Evolutionary conservation across 2,888 invertebrate species (phyloP).

Genomic region (Drosophila austrosaltans): DNA sequence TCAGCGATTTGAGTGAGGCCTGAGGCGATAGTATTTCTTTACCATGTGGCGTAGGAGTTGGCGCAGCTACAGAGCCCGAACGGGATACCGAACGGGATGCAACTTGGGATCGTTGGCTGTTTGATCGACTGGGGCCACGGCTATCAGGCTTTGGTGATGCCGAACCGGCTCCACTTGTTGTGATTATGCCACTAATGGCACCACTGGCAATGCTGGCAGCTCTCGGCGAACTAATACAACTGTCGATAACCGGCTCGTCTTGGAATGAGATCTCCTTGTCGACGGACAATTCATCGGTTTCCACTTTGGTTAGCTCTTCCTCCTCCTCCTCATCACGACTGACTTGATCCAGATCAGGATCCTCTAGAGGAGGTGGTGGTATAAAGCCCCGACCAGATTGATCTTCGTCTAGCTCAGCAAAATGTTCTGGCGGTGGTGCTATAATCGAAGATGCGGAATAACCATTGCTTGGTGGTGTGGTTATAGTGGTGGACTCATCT

Average conservation of each 20-base stretch:
- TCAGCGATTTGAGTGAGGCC: constrained; percentile 67
- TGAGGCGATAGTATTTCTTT: constrained; percentile 66
- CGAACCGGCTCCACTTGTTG: constrained; percentile 15
- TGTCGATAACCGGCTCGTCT: constrained; percentile 47
- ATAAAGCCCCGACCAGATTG: constrained; percentile 66
- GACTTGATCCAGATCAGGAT: constrained; percentile 39
- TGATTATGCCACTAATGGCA: constrained; percentile 53
- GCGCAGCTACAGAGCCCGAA: constrained; percentile 59
- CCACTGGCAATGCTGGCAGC: constrained; percentile 71
- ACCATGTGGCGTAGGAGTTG: constrained; percentile 31
- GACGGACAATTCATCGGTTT: constrained; percentile 62
- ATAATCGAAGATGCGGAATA: constrained; percentile 81
- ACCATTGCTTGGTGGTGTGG: constrained; percentile 82
- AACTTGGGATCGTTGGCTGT: constrained; percentile 52
- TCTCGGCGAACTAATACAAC: constrained; percentile 72
- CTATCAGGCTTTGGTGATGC: constrained; percentile 59
- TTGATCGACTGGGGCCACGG: constrained; percentile 72
- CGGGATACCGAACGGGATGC: constrained; percentile 57
- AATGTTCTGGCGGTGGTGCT: constrained; percentile 78
- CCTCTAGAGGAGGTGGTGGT: constrained; percentile 73
- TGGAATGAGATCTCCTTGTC: constrained; percentile 48
- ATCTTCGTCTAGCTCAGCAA: constrained; percentile 74
- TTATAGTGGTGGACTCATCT: constrained; percentile 82
- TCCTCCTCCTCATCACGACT: constrained; percentile 57
- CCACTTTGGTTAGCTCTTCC: constrained; percentile 67